Conservation (phyloP, 1,140 invertebrate genomes). For the Papilio machaon region DNA sequence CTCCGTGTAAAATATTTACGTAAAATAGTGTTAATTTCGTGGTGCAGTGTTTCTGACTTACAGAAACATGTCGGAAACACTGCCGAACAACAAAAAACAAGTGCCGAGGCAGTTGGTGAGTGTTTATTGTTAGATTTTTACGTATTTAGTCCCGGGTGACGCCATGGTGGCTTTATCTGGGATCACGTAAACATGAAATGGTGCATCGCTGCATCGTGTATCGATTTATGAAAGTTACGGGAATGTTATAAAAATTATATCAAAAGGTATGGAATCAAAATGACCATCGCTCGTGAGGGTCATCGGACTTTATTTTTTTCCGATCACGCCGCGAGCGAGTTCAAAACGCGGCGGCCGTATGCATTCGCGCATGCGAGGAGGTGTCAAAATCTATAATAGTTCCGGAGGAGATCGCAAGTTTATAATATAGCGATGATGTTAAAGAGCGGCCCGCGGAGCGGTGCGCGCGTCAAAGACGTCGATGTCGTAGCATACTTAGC, state of each 20-base stretch:
- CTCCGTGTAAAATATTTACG: slow-evolving; percentile 82
- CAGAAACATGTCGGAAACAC: slow-evolving; percentile 82
- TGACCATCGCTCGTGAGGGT: slow-evolving; percentile 63
- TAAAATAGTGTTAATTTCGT: slow-evolving; percentile 81
- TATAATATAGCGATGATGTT: slow-evolving; percentile 61
- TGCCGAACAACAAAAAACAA: slow-evolving; percentile 81
- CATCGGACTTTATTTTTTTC: slow-evolving; percentile 74
- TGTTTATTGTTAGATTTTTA: slow-evolving; percentile 79
- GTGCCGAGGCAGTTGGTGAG: slow-evolving; percentile 81
- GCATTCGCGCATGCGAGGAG: slow-evolving; percentile 81
- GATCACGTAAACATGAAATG: slow-evolving; percentile 83
- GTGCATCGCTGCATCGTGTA: slow-evolving; percentile 81
- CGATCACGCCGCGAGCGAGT: slow-evolving; percentile 75
- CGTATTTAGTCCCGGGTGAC: slow-evolving; percentile 81
- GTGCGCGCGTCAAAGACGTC: slow-evolving; percentile 62
- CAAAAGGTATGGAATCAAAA: slow-evolving; percentile 49
- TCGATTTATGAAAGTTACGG: slow-evolving; percentile 73
- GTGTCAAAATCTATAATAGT: slow-evolving; percentile 82
- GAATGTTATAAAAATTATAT: slow-evolving; percentile 55
- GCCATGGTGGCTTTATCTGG: slow-evolving; percentile 83
- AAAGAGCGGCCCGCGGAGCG: slow-evolving; percentile 57
- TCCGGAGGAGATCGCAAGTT: slow-evolving; percentile 70
- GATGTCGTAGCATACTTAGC: slow-evolving; percentile 59
- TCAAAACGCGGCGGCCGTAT: slow-evolving; percentile 81
- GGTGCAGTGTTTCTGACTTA: slow-evolving; percentile 78